A percentile compares a stretch with the other conserved stretches of the same genome.
Conservation (phyloP, 2,888 invertebrate genomes). For the Aleiodes leptofemur region DNA sequence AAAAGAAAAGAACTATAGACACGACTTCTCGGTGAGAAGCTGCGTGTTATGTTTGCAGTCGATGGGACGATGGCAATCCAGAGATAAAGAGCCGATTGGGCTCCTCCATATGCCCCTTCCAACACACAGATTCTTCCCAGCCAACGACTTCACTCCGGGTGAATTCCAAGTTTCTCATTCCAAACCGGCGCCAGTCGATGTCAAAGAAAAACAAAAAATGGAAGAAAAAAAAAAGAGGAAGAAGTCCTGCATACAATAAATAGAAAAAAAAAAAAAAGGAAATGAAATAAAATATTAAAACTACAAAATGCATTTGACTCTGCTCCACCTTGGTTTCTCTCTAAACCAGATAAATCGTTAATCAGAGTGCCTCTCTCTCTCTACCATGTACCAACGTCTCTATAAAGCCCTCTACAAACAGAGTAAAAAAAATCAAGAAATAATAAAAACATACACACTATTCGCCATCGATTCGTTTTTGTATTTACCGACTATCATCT, state of each 20-base stretch:
- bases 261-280: background rate
- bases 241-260: slow-evolving; percentile 14
- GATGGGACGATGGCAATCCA: slow-evolving; percentile 59
- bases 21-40: slow-evolving; percentile 51
- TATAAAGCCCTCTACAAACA: slow-evolving; percentile 24
- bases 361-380: slow-evolving; percentile 47
- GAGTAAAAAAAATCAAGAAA: background rate
- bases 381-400: slow-evolving; percentile 40
- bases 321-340: slow-evolving; percentile 37
- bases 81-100: slow-evolving; percentile 59
- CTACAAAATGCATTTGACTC: slow-evolving; percentile 41
- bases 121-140: slow-evolving; percentile 38
- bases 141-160: slow-evolving; percentile 25
- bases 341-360: slow-evolving; percentile 54
- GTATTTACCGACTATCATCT: slow-evolving; percentile 36
- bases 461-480: slow-evolving; percentile 31
- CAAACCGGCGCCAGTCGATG: slow-evolving; percentile 46
- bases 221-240: slow-evolving; percentile 30
- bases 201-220: slow-evolving; percentile 35
- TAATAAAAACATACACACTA: slow-evolving; percentile 24
- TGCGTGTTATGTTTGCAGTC: slow-evolving; percentile 57
- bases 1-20: background rate
- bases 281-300: slow-evolving; percentile 17
- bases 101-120: slow-evolving; percentile 40
- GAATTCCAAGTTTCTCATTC: slow-evolving; percentile 42